Conservation (phyloP, 2,113 vertebrate species). For the Pelodiscus sinensis region DNA sequence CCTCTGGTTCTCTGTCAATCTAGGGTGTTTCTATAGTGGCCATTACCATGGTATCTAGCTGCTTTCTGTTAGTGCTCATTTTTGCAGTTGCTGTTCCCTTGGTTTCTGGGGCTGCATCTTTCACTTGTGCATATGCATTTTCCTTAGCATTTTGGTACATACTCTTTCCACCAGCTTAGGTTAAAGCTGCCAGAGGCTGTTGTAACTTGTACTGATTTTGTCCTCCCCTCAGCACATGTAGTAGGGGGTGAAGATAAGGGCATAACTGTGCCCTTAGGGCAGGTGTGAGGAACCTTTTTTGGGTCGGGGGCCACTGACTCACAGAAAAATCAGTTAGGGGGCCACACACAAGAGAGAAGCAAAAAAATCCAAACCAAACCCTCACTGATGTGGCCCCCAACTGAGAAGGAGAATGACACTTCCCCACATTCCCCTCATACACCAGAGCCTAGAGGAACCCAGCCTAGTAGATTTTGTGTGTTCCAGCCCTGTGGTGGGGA, state of each 20-base stretch:
- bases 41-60: rapidly evolving
- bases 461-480: too few species aligned
- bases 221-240: rapidly evolving
- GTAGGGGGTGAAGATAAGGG: background rate
- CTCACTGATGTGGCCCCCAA: too few species aligned
- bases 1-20: background rate
- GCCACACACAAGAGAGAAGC: too few species aligned
- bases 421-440: too few species aligned
- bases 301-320: too few species aligned
- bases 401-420: too few species aligned
- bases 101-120: background rate
- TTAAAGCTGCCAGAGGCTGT: rapidly evolving
- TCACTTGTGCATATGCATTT: background rate
- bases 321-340: too few species aligned
- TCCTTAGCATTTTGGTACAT: rapidly evolving
- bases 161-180: rapidly evolving
- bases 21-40: rapidly evolving
- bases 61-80: background rate
- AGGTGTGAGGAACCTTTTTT: too few species aligned
- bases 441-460: too few species aligned
- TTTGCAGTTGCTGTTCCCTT: background rate
- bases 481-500: too few species aligned
- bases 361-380: too few species aligned
- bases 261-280: background rate
- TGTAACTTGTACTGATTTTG: background rate